Evolutionary conservation across 1,140 invertebrate genomes (phyloP).

Genomic region (Drosophila teissieri): DNA sequence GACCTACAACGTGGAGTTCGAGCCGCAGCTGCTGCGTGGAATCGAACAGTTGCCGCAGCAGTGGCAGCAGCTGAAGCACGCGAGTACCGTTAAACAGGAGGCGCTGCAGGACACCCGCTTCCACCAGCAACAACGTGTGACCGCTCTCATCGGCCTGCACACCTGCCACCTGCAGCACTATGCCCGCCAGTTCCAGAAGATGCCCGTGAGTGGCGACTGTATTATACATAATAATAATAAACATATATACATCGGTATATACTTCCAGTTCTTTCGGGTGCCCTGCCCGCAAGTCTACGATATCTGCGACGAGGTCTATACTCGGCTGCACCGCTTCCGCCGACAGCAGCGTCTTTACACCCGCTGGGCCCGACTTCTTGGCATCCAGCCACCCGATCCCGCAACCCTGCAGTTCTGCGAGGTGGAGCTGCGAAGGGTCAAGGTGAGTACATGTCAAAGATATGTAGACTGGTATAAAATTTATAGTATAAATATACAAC

Average conservation of each 20-base stretch:
- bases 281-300: conserved; percentile 89
- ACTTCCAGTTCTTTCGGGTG: conserved; percentile 86
- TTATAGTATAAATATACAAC: too few relatives aligned
- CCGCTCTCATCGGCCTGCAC: conserved; percentile 90
- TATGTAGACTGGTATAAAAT: too few relatives aligned
- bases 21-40: conserved; percentile 82
- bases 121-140: conserved; percentile 88
- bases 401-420: conserved; percentile 88
- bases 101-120: conserved; percentile 90
- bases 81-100: conserved; percentile 92
- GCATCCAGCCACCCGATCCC: conserved; percentile 91
- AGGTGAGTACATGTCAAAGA: conserved; percentile 78
- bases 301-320: conserved; percentile 88
- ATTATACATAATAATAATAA: too few relatives aligned
- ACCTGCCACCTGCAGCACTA: conserved; percentile 90
- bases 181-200: conserved; percentile 87
- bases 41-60: conserved; percentile 92
- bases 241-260: conserved; percentile 33
- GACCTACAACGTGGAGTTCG: conserved; percentile 90
- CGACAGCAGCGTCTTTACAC: conserved; percentile 87
- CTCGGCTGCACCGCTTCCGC: conserved; percentile 87
- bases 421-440: conserved; percentile 88
- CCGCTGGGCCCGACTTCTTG: conserved; percentile 90
- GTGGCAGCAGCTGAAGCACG: conserved; percentile 95
- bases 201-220: conserved; percentile 85